Evolutionary conservation across 2,113 vertebrate genomes (phyloP).

Genomic region (Podocnemis expansa): DNA sequence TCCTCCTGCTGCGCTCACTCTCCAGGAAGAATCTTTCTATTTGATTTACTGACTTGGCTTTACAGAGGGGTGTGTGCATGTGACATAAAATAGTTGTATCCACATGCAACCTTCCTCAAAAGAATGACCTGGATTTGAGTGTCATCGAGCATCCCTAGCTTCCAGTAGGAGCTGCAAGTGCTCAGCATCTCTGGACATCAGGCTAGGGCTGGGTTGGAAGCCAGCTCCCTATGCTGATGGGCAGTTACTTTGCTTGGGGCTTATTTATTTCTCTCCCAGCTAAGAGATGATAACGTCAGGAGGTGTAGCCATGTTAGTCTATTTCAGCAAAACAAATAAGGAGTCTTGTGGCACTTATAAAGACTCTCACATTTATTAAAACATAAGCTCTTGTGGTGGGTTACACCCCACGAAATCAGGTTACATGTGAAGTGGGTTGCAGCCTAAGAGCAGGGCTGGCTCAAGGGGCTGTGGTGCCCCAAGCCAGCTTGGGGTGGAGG

Average conservation of each 20-base stretch:
- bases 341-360: too few relatives aligned
- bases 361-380: too few relatives aligned
- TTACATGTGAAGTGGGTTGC: too few relatives aligned
- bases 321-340: too few relatives aligned
- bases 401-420: too few relatives aligned
- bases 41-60: background rate
- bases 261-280: background rate
- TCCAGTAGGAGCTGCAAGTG: background rate
- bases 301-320: too few relatives aligned
- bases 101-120: background rate
- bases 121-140: background rate
- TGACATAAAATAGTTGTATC: background rate
- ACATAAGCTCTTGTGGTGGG: too few relatives aligned
- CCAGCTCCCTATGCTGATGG: background rate
- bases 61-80: background rate
- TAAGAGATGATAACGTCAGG: too few relatives aligned
- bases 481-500: too few relatives aligned
- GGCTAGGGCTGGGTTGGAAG: background rate
- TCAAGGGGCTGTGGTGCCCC: too few relatives aligned
- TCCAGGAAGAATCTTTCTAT: background rate
- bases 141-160: background rate
- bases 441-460: too few relatives aligned
- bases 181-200: background rate
- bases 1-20: fast-evolving
- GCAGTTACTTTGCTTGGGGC: background rate